Conservation (phyloP, 1,140 invertebrate genomes). For the Nautilus pompilius region DNA sequence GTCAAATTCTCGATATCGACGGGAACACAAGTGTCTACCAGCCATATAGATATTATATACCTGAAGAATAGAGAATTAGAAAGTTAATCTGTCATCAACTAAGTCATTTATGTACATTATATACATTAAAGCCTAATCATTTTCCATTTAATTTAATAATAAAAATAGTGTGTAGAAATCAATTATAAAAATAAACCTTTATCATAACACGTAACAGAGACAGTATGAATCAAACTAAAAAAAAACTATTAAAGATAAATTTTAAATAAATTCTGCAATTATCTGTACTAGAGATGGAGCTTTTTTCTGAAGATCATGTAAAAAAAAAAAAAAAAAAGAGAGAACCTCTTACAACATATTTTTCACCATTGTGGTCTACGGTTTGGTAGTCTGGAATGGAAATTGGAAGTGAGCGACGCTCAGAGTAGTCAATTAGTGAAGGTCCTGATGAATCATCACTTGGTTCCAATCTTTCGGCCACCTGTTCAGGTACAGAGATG, state of each 20-base stretch:
- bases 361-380: slow-evolving; percentile 77
- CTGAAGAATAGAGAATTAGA: too few relatives aligned
- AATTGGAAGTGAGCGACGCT: slow-evolving; percentile 95
- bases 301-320: too few relatives aligned
- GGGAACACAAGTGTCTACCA: slow-evolving; percentile 91
- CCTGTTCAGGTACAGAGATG: slow-evolving; percentile 50
- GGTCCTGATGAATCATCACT: slow-evolving; percentile 83
- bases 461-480: slow-evolving; percentile 67
- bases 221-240: too few relatives aligned
- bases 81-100: too few relatives aligned
- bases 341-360: slow-evolving; percentile 72
- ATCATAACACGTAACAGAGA: too few relatives aligned
- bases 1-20: slow-evolving; percentile 93
- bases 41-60: slow-evolving; percentile 99
- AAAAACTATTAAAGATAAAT: neutral
- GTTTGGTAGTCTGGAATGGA: slow-evolving; percentile 94
- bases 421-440: slow-evolving; percentile 94
- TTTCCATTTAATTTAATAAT: too few relatives aligned
- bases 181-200: neutral
- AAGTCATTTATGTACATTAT: too few relatives aligned
- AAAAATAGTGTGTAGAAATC: neutral
- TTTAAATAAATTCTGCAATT: too few relatives aligned
- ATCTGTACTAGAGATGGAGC: too few relatives aligned
- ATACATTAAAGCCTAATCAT: too few relatives aligned
- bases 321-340: neutral